A percentile compares a stretch with the other conserved stretches of the same genome.
phyloP scores from a whole-genome alignment of 2,113 vertebrate genomes.

The Crotalus viridis region DNA sequence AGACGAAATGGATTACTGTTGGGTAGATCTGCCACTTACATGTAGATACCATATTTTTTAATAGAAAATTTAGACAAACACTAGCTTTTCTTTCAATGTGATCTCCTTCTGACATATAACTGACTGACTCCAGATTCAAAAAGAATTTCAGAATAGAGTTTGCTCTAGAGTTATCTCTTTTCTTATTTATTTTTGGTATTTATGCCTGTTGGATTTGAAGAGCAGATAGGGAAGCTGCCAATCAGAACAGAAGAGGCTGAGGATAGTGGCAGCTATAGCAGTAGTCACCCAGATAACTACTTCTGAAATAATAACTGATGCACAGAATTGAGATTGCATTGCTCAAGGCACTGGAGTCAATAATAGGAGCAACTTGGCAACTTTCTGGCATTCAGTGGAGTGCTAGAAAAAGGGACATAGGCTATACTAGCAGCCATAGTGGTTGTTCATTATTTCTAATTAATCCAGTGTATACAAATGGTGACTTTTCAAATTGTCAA shows the following conservation, averaged over 20 bases:
- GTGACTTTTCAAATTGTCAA: not conserved
- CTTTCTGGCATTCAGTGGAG: not conserved
- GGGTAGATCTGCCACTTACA: not conserved
- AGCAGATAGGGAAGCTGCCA: not conserved
- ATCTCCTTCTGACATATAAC: not conserved
- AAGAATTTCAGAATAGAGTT: not conserved
- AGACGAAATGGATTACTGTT: not conserved
- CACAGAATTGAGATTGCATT: not conserved
- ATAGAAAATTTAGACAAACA: not conserved
- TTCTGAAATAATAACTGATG: not conserved
- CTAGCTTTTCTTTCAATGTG: not conserved
- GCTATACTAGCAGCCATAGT: not conserved
- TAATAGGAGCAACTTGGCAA: not conserved
- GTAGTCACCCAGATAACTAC: not conserved
- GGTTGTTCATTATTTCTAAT: not conserved
- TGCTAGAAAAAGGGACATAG: not conserved
- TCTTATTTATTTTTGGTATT: not conserved
- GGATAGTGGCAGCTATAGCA: not conserved
- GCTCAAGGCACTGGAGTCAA: not conserved
- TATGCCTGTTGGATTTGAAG: not conserved
- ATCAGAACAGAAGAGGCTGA: not conserved
- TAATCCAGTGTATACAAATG: not conserved
- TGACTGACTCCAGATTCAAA: not conserved
- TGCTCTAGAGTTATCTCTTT: not conserved
- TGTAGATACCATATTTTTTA: not conserved